phyloP scores from a whole-genome alignment of 2,888 invertebrate species.

The Stenurella melanura region DNA sequence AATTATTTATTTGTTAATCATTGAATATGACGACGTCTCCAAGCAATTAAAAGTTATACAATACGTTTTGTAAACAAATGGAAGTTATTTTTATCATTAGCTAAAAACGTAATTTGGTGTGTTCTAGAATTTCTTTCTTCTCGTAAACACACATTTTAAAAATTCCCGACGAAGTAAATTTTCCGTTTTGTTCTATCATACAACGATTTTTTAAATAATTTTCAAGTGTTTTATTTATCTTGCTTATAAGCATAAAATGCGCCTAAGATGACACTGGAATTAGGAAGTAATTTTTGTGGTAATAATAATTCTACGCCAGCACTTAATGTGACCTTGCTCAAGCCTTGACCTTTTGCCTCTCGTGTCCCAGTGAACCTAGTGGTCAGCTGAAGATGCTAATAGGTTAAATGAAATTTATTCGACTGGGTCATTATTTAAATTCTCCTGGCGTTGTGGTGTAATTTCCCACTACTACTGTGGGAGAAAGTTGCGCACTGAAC shows the following conservation, averaged over 20 bases:
- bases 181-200: neutral
- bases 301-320: slow-evolving; percentile 31
- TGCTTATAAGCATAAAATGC: slow-evolving; percentile 2
- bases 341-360: slow-evolving; percentile 60
- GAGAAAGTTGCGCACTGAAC: neutral
- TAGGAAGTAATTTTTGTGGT: slow-evolving; percentile 43
- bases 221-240: slow-evolving; percentile 8
- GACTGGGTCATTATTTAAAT: slow-evolving; percentile 62
- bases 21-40: too few species aligned
- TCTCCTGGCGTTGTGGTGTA: slow-evolving; percentile 41
- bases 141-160: neutral
- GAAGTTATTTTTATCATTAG: neutral
- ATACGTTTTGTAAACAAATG: neutral
- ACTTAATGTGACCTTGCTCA: slow-evolving; percentile 42
- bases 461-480: slow-evolving; percentile 25
- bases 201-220: neutral
- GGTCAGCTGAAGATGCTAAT: slow-evolving; percentile 59
- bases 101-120: neutral
- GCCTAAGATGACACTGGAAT: slow-evolving; percentile 23
- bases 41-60: too few species aligned
- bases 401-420: slow-evolving; percentile 61
- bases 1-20: too few species aligned
- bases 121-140: neutral
- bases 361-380: slow-evolving; percentile 59
- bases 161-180: neutral